Percentiles rank a stretch among this genome's conserved stretches.
Conservation (phyloP, 2,888 invertebrate species). For the Drosophila affinis region DNA sequence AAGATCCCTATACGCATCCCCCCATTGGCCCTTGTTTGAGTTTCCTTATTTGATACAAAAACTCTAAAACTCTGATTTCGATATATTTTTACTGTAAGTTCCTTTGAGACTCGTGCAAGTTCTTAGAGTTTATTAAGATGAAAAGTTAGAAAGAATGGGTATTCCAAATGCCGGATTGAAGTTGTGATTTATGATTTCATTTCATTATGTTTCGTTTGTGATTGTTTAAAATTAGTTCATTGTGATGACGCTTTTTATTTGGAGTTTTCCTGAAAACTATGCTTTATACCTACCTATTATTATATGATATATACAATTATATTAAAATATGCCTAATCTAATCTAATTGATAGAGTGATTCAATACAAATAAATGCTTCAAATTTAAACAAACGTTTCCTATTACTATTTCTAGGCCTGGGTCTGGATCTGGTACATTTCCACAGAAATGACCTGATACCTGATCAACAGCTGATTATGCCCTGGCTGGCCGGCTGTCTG, state of each 20-base stretch:
- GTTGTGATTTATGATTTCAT: constrained; percentile 39
- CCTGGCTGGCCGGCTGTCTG: neutral
- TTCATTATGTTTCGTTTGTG: constrained; percentile 39
- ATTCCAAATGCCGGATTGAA: constrained; percentile 12
- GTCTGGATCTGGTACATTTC: neutral
- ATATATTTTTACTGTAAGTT: constrained; percentile 12
- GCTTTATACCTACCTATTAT: constrained; percentile 29
- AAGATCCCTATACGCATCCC: constrained; percentile 1
- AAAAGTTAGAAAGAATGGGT: constrained; percentile 6
- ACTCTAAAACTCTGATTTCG: constrained; percentile 18
- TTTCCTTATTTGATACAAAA: constrained; percentile 1
- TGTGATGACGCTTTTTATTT: constrained; percentile 41
- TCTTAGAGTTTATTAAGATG: constrained; percentile 1
- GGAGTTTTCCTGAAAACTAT: constrained; percentile 37
- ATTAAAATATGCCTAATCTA: constrained; percentile 45
- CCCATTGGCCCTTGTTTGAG: neutral
- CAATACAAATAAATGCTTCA: constrained; percentile 62
- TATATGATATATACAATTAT: neutral
- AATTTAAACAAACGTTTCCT: constrained; percentile 14
- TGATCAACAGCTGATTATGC: neutral
- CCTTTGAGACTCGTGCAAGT: constrained; percentile 36
- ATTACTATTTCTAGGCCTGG: neutral
- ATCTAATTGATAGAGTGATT: constrained; percentile 45
- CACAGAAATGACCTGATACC: constrained; percentile 11
- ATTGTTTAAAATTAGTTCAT: constrained; percentile 39